Conservation (phyloP, 2,888 invertebrate species). For the Hoplodrina blanda region DNA sequence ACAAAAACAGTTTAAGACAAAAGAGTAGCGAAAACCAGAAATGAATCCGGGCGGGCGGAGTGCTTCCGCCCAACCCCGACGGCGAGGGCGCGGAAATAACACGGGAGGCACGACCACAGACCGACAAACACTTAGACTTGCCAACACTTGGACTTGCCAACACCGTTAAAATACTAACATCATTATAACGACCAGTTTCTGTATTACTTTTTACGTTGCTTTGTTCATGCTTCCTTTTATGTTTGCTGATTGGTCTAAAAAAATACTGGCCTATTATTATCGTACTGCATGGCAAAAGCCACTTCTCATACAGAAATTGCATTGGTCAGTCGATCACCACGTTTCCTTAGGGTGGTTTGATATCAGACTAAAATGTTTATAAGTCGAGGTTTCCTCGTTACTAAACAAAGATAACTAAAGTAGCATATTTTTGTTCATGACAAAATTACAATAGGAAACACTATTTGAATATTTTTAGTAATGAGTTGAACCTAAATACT, state of each 20-base stretch:
- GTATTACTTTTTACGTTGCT: background rate
- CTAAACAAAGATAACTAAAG: too few species aligned
- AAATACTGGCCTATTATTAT: background rate
- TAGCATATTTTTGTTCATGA: too few species aligned
- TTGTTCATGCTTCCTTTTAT: too few species aligned
- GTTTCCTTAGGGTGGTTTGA: too few species aligned
- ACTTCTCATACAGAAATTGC: too few species aligned
- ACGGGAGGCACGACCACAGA: slow-evolving; percentile 76
- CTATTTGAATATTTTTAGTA: background rate
- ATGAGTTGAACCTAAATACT: too few species aligned
- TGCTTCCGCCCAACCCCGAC: slow-evolving; percentile 77
- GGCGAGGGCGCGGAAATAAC: slow-evolving; percentile 79
- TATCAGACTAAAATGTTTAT: too few species aligned
- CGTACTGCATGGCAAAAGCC: too few species aligned
- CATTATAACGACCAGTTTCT: background rate
- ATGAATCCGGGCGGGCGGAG: slow-evolving; percentile 87
- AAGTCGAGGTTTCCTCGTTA: too few species aligned
- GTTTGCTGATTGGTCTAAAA: background rate
- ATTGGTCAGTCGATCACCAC: too few species aligned
- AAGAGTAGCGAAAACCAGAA: slow-evolving; percentile 89
- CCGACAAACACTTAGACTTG: slow-evolving; percentile 49
- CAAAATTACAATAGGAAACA: background rate
- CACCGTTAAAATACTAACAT: background rate
- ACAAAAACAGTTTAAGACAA: slow-evolving; percentile 88
- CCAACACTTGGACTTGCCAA: slow-evolving; percentile 54